Conservation (phyloP, 2,113 vertebrate genomes). For the Lipophrys pholis region DNA sequence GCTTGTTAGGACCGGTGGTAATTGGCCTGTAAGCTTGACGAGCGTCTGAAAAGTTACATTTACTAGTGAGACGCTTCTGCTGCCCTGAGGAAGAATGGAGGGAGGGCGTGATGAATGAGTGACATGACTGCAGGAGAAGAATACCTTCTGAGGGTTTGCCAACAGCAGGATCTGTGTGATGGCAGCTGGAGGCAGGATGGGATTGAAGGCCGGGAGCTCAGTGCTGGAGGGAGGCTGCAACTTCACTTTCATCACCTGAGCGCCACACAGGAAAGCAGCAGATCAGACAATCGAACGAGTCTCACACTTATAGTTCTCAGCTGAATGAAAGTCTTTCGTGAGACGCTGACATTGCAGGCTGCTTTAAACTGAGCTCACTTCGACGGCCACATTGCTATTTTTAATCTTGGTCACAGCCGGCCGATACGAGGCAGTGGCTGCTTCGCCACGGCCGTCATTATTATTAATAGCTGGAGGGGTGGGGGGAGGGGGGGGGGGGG, state of each 20-base stretch:
- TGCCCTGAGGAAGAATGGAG: too few relatives aligned
- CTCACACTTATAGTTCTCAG: too few relatives aligned
- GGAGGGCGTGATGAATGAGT: too few relatives aligned
- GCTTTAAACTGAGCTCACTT: not conserved
- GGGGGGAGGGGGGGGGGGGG: too few relatives aligned
- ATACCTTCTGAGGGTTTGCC: slow-evolving; percentile 96
- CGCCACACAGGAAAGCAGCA: not conserved
- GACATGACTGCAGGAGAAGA: too few relatives aligned
- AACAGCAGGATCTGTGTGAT: slow-evolving; percentile 96
- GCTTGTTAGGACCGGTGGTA: too few relatives aligned
- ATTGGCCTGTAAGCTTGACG: too few relatives aligned
- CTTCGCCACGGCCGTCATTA: not conserved
- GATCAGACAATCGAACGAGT: not conserved
- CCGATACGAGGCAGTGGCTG: too few relatives aligned
- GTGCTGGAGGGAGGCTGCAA: slow-evolving; percentile 93
- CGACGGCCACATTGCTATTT: not conserved
- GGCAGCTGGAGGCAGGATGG: slow-evolving; percentile 92
- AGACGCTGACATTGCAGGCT: too few relatives aligned
- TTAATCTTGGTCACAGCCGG: not conserved
- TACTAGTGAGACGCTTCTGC: too few relatives aligned
- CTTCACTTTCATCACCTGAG: slow-evolving; percentile 95
- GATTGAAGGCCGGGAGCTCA: slow-evolving; percentile 93
- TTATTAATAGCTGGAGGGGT: not conserved
- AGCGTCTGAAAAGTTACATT: too few relatives aligned
- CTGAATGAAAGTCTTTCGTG: not conserved